Evolutionary conservation across 2,888 invertebrate species (phyloP), one percentile per base, ranked within the genome.

Genomic region (Macrosiphum euphorbiae): DNA sequence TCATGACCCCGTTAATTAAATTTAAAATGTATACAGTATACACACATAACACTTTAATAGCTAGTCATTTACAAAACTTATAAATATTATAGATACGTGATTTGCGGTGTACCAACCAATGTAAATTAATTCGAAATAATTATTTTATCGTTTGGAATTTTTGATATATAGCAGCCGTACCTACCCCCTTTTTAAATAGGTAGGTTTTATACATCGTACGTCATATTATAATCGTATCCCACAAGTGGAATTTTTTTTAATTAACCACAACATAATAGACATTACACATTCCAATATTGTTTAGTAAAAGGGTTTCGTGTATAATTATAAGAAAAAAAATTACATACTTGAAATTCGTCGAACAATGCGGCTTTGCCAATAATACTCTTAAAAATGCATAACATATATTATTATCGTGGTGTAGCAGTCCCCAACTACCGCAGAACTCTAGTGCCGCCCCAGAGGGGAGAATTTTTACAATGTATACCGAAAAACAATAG

Each of bases 241-340:
- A 78, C 20, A 20, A 78, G 35, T 41, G 78, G 78, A 35, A 35
- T 41, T 78, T 78, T 78, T 78, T 78, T 78, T 78, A 78, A 78
- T 78, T 78, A 78, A 78, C 35, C 35, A 78, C 16, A 35, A 2
- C 35, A 35, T 35, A 78, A 35, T 35, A 78, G 8, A 78, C 35
- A 78, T 78, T 41, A 78, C 78, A 35, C 78, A 78, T 78, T 78
- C 78, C 35, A 78, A 78, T 78, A 78, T 28, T 35, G 20, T 78
- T 78, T 35, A 78, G 35, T 20, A 78, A 55, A 35, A 78, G 78
- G 35, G 78, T 35, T 58, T 20, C 7, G 20, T 78, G 35, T 35
- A 78, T 78, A 78, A 67, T 67, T 67, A 67, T n/a, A n/a, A 16
- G n/a, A 55, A 88, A 16, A 41, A 88, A 88, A 88, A 58, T 89